Base-by-base conservation (phyloP, 2,888 invertebrate genomes). In the Metopia argyrocephala region DNA sequence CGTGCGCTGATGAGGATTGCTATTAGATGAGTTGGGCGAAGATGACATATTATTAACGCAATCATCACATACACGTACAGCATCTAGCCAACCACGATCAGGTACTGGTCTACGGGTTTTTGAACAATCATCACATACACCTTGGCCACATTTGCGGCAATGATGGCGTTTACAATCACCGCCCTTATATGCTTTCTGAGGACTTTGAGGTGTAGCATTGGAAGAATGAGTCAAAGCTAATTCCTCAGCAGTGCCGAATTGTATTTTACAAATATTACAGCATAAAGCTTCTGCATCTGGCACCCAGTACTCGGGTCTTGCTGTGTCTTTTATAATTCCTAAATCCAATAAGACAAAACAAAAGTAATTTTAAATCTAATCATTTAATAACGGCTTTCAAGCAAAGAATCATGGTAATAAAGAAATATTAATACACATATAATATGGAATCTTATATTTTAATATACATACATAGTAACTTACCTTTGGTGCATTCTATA, bases 241-340 rank as follows among this genome's bases (percentile, higher is more conserved):
- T 76, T 91, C 90, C 74, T 90, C 89, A 21, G 90, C 90, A 2
- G 89, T 87, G 5, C 92, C 92, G 87, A 96, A 96, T 25, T 90
- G 89, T 28, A 90, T 87, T 27, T 92, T 89, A 87, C 96, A 96
- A 12, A 94, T 92, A 79, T 90, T 91, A 87, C 96, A 96, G 70
- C 90, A 89, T 21, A 91, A 91, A 65, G 95, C 93, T 85, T 95
- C 93, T 5, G 92, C 92, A 88, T 96, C 96, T 0, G 96, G 95
- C 38, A 94, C 93, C 96, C 96, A 96, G 89, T 96, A 96, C 0
- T 93, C 90, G 0, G 96, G 96, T 48, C 95, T 91, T 5, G 94
- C 95, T 4, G 94, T 92, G 83, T 95, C 95, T 89, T 95, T 96
- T 59, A 96, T 93, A 57, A 94, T 89, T 65, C 92, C 93, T 93